These are phyloP conservation scores for Pteromalus puparum DNA, from an alignment of 1,140 invertebrate genomes.

Conservation along the genomic window DNA sequence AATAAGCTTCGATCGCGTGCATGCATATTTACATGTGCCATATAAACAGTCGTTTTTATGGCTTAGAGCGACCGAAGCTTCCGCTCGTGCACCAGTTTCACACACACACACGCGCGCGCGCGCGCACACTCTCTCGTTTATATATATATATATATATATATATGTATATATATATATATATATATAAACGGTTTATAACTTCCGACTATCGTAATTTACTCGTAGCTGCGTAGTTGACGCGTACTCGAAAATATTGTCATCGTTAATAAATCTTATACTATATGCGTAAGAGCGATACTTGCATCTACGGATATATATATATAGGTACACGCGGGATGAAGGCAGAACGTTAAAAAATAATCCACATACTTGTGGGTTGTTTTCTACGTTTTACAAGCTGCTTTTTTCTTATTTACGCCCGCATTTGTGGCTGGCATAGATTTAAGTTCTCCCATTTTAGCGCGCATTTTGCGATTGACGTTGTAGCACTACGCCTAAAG, in stretches of 20 bases:
- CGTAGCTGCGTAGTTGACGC: constrained; percentile 33
- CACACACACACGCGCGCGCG: neutral
- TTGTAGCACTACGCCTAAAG: neutral
- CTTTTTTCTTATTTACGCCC: too few relatives aligned
- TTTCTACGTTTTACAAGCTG: too few relatives aligned
- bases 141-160: constrained; percentile 16
- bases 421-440: too few relatives aligned
- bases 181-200: constrained; percentile 34
- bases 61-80: neutral
- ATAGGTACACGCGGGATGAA: neutral
- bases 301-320: neutral
- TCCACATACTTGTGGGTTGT: neutral
- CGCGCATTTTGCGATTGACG: neutral
- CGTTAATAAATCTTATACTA: neutral
- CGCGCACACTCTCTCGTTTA: neutral
- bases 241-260: constrained; percentile 28
- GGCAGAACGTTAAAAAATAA: neutral
- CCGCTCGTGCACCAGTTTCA: neutral
- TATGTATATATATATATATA: constrained; percentile 17
- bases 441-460: too few relatives aligned
- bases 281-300: neutral
- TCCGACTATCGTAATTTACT: constrained; percentile 25
- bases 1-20: neutral
- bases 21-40: neutral
- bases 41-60: constrained; percentile 9